Percentiles rank a stretch among this genome's conserved stretches.
phyloP scores from a whole-genome alignment of 2,797 vertebrate genomes.

The Meriones psammophilus region DNA sequence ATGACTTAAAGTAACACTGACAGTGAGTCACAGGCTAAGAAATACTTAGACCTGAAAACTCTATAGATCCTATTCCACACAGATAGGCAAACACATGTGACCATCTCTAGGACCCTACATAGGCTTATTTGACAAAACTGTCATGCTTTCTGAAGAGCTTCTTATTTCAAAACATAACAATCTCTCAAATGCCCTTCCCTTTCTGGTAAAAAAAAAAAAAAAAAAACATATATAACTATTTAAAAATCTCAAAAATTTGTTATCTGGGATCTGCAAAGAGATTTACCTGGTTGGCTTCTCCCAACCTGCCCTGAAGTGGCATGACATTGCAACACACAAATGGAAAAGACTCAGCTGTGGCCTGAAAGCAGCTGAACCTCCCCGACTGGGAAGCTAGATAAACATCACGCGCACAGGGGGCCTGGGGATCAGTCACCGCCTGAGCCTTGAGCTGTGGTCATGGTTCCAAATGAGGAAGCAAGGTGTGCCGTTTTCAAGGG shows the following conservation, averaged over 20 bases:
- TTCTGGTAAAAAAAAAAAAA: not conserved
- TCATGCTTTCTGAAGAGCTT: not conserved
- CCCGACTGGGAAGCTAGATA: slow-evolving; percentile 13
- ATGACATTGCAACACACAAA: slow-evolving; percentile 9
- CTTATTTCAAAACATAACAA: slow-evolving; percentile 36
- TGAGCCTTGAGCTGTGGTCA: not conserved
- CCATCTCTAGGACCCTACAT: not conserved
- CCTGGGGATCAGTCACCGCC: not conserved
- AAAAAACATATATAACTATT: not conserved
- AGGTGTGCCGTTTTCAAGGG: not conserved
- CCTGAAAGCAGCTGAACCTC: not conserved
- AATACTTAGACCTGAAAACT: not conserved
- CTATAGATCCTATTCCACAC: not conserved
- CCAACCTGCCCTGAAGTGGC: not conserved
- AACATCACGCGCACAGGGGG: not conserved
- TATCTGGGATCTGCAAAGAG: slow-evolving; percentile 47
- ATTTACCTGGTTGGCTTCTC: not conserved
- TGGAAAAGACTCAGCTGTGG: slow-evolving; percentile 23
- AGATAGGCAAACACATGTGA: not conserved
- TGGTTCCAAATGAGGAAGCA: not conserved
- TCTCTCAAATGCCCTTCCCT: not conserved
- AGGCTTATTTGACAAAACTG: slow-evolving; percentile 7
- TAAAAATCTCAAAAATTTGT: slow-evolving; percentile 48
- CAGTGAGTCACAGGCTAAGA: slow-evolving; percentile 35
- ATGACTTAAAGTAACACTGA: slow-evolving; percentile 23